Conservation (phyloP, 2,113 vertebrate genomes). For the Tamias sibiricus region DNA sequence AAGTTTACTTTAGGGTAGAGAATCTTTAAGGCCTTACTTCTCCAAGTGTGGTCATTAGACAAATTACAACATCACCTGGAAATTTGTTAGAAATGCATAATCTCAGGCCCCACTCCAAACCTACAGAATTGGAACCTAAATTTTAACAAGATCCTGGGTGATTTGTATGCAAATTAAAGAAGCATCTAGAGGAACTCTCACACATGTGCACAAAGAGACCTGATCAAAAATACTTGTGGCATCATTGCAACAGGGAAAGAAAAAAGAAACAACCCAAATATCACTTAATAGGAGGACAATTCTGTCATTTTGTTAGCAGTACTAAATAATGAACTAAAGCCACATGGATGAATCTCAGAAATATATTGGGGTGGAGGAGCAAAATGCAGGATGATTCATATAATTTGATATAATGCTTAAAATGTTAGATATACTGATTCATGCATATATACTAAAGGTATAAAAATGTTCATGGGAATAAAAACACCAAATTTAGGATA, state of each 20-base stretch:
- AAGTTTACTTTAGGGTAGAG: background rate
- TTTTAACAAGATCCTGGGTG: background rate
- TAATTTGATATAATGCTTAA: background rate
- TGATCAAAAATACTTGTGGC: background rate
- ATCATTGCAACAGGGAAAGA: background rate
- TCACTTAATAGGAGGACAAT: background rate
- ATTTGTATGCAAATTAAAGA: background rate
- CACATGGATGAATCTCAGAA: background rate
- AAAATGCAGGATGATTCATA: background rate
- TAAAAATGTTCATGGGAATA: background rate
- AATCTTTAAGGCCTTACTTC: background rate
- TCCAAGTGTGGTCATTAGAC: background rate
- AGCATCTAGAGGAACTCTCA: background rate
- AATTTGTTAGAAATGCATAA: too few species aligned
- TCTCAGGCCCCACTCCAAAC: background rate
- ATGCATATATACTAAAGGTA: background rate
- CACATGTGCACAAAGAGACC: background rate
- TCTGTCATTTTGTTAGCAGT: background rate
- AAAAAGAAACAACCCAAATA: background rate
- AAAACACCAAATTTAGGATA: background rate
- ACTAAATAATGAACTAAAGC: background rate
- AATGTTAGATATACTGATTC: background rate
- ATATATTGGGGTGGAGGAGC: background rate
- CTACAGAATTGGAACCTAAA: background rate
- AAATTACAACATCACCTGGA: background rate